Percentiles rank a stretch among this genome's conserved stretches.
Conservation (phyloP, 2,888 invertebrate species). For the Tipula confusa region DNA sequence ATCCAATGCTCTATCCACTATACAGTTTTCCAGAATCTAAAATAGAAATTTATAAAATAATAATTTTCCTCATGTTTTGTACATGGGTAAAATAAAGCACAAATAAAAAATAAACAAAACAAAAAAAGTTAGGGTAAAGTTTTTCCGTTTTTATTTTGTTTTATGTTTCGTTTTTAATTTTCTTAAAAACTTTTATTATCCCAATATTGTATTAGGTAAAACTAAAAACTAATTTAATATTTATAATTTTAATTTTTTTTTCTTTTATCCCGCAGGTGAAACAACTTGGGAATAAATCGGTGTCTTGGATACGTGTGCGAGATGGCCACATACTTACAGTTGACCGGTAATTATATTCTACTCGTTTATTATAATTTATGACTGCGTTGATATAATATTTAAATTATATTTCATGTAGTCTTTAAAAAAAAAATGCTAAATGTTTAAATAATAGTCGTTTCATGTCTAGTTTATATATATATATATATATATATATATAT, state of each 20-base stretch:
- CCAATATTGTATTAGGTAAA: neutral
- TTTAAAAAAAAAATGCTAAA: neutral
- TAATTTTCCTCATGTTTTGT: neutral
- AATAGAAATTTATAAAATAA: neutral
- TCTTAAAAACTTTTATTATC: neutral
- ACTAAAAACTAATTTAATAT: neutral
- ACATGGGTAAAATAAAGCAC: neutral
- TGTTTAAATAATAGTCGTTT: neutral
- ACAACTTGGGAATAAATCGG: conserved; percentile 88
- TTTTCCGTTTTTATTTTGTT: neutral
- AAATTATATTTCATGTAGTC: neutral
- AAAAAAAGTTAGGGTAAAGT: neutral
- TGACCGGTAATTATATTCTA: conserved; percentile 59
- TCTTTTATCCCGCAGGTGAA: conserved; percentile 56
- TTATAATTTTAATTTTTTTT: conserved; percentile 34
- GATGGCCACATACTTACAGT: conserved; percentile 89
- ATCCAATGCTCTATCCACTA: too few relatives aligned
- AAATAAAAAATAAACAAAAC: too few relatives aligned
- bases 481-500: neutral
- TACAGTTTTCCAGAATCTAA: neutral
- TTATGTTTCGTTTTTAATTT: neutral
- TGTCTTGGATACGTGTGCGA: conserved; percentile 84
- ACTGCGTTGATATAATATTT: neutral
- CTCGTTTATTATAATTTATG: neutral
- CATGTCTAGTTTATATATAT: neutral